These are phyloP conservation scores for Oscarella lobularis DNA, from an alignment of 37 sponge, comb jelly and placozoan genomes.

Conservation along the genomic window DNA sequence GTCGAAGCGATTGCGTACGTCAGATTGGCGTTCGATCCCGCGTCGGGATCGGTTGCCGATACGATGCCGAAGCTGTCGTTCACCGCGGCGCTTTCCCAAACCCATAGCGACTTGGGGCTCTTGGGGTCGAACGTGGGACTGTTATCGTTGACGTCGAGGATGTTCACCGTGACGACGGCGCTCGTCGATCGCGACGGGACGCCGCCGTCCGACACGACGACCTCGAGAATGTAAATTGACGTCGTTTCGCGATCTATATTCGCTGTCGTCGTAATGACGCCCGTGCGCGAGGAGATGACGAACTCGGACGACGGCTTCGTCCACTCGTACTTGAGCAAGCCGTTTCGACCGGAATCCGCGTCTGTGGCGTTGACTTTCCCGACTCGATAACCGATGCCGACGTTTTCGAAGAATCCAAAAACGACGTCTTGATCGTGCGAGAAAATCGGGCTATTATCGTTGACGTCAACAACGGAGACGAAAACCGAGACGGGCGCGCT, in stretches of 20 bases:
- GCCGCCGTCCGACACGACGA: not conserved
- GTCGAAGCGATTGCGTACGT: not conserved
- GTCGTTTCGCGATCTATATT: not conserved
- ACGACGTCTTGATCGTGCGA: not conserved
- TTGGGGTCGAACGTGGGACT: not conserved
- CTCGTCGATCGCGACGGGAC: not conserved
- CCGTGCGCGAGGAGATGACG: not conserved
- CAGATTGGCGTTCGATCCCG: not conserved
- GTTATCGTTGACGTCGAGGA: not conserved
- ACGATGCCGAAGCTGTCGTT: not conserved
- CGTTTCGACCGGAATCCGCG: constrained; percentile 3
- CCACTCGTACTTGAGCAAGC: not conserved
- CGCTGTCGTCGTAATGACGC: not conserved
- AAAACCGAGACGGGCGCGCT: not conserved
- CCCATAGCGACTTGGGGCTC: not conserved
- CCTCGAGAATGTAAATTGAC: not conserved
- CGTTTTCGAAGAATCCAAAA: not conserved
- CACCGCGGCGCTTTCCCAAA: not conserved
- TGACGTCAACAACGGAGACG: not conserved
- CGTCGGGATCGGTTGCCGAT: not conserved
- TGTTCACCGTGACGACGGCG: not conserved
- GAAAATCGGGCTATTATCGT: not conserved
- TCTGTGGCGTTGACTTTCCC: constrained; percentile 7
- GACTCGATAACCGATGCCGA: constrained; percentile 1
- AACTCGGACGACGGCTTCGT: not conserved